phyloP scores from a whole-genome alignment of 2,113 vertebrate species.

The Scytalopus superciliaris region DNA sequence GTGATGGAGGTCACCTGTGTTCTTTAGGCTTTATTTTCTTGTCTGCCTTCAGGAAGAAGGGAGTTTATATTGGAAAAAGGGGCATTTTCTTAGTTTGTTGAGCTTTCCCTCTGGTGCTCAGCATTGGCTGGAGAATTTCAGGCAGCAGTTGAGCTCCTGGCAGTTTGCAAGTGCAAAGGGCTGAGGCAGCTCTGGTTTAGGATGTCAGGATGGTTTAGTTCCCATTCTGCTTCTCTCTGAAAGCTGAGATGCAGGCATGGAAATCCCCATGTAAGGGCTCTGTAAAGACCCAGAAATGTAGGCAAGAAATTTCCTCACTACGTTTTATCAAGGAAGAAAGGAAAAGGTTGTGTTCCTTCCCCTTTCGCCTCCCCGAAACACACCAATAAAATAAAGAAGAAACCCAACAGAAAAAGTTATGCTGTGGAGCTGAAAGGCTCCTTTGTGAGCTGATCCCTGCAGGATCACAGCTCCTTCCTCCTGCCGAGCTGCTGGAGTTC shows the following conservation, averaged over 20 bases:
- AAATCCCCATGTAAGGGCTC: background rate
- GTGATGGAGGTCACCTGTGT: background rate
- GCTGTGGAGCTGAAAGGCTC: slow-evolving; percentile 1
- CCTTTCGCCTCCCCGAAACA: background rate
- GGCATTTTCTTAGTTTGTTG: background rate
- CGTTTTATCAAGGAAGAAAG: background rate
- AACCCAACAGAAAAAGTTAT: background rate
- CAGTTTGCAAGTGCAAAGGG: background rate
- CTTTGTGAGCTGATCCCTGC: slow-evolving; percentile 7
- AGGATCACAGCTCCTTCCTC: background rate
- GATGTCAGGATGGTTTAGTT: background rate
- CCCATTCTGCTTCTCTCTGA: background rate
- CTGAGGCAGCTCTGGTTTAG: background rate
- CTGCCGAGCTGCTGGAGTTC: background rate
- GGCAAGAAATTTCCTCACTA: background rate
- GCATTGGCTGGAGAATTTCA: background rate
- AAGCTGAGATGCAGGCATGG: accelerated
- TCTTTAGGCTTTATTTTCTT: background rate
- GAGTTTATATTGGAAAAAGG: background rate
- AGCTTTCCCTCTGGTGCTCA: background rate
- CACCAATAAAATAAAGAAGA: background rate
- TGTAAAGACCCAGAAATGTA: background rate
- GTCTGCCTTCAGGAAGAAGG: background rate
- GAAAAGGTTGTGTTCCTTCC: background rate
- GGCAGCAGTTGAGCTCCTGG: background rate